These are phyloP conservation scores for Anthoscopus minutus DNA, from an alignment of 2,113 vertebrate genomes.

Conservation along the genomic window DNA sequence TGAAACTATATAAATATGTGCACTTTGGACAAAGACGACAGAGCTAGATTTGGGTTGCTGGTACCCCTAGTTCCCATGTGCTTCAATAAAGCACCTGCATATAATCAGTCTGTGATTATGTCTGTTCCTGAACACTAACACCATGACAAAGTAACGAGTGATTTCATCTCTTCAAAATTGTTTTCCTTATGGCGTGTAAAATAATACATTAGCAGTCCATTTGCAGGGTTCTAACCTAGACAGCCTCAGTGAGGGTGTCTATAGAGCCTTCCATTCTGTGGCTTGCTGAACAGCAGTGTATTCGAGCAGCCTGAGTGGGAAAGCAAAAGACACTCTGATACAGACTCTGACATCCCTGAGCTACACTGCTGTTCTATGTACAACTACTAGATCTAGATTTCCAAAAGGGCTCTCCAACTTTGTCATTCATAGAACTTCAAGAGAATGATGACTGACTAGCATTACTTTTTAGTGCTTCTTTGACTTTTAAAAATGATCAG, in stretches of 20 bases:
- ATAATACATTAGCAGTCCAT: background rate
- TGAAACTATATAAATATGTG: too few species aligned
- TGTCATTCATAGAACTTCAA: background rate
- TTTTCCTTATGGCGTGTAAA: background rate
- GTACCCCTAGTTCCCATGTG: too few species aligned
- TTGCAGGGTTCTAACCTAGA: background rate
- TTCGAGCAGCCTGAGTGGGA: background rate
- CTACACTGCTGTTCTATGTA: background rate
- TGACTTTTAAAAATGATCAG: background rate
- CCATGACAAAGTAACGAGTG: slow-evolving; percentile 65
- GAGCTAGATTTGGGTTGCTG: too few species aligned
- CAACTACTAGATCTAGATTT: background rate
- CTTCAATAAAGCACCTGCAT: too few species aligned
- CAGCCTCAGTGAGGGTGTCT: background rate
- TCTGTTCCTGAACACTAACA: too few species aligned
- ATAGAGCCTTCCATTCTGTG: background rate
- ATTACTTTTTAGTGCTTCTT: background rate
- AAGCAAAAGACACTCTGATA: background rate
- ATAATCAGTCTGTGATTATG: too few species aligned
- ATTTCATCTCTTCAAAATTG: background rate
- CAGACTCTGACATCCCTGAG: background rate
- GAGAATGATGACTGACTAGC: background rate
- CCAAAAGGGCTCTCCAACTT: background rate
- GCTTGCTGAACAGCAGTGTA: background rate
- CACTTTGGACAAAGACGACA: too few species aligned